Evolutionary conservation across 2,797 vertebrate species (phyloP), one percentile per base, ranked within the genome.

Genomic region (Natrix natrix): DNA sequence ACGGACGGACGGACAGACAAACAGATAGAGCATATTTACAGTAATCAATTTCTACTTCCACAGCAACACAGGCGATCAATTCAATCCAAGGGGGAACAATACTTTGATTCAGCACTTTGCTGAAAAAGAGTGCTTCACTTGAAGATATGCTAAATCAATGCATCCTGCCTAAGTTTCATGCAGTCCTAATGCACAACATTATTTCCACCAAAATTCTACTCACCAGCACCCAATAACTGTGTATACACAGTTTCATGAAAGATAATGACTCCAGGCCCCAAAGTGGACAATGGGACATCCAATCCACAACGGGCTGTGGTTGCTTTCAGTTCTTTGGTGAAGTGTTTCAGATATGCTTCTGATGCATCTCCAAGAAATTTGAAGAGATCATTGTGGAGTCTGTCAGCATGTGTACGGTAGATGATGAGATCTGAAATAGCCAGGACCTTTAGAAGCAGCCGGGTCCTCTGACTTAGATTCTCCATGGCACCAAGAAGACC

Each of bases 361-460:
- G 99, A 99, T n/a, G 99, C 99, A 63, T 99, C 99, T 7, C 99
- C 99, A 4, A 99, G 98, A 97, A 99, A 99, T 97, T 99, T 99
- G 96, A 99, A 99, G 95, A 99, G 99, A 95, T 99, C 99, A 56
- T 99, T 99, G 26, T 99, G 99, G 93, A 99, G 98, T 91, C 99
- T 98, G 97, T 99, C 99, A 17, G 99, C 99, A 52, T 99, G 99
- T 57, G 99, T 99, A 94, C 99, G 98, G 96, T 99, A 99, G 97
- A 99, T 99, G 94, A 99, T 98, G 56, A 99, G 97, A 96, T 99
- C 99, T n/a, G 99, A 99, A 92, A 99, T 97, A 87, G 99, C 99
- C 94, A 99, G 97, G 91, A 99, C 99, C 97, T 99, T 99, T 90
- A 99, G 98, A 69, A 99, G 98, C 95, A 99, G 98, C 48, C 99